Conservation (phyloP, 2,888 invertebrate genomes). For the Rhagium mordax region DNA sequence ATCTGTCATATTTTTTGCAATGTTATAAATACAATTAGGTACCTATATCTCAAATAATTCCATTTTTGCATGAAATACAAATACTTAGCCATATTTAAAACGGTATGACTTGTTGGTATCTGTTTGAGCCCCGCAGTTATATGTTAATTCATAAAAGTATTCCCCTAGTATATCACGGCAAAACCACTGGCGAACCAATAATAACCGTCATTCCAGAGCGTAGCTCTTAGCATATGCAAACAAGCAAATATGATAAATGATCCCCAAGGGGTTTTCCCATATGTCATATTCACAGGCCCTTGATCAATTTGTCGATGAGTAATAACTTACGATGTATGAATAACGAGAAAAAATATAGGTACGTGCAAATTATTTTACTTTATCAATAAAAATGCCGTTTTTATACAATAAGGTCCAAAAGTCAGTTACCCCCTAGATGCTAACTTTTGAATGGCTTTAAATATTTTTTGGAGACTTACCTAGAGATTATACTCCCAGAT, state of each 20-base stretch:
- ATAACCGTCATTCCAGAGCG: constrained; percentile 23
- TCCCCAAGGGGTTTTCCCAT: constrained; percentile 43
- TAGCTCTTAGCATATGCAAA: constrained; percentile 34
- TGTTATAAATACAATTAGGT: too few relatives aligned
- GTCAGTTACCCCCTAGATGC: too few relatives aligned
- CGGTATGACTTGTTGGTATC: not conserved
- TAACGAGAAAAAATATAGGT: not conserved
- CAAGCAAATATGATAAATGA: constrained; percentile 47
- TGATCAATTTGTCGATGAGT: constrained; percentile 42
- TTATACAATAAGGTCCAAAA: too few relatives aligned
- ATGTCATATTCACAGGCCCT: constrained; percentile 46
- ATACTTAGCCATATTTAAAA: not conserved
- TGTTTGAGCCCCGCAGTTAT: constrained; percentile 9
- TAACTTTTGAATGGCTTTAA: too few relatives aligned
- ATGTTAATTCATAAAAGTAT: constrained; percentile 29
- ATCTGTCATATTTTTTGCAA: too few relatives aligned
- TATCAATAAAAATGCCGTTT: not conserved
- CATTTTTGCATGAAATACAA: not conserved
- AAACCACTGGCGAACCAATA: constrained; percentile 31
- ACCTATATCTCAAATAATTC: not conserved
- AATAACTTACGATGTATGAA: not conserved
- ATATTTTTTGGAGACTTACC: too few relatives aligned
- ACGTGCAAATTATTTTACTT: not conserved
- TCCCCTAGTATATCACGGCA: constrained; percentile 26
- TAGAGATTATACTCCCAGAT: too few relatives aligned